Evolutionary conservation across 2,888 invertebrate genomes (phyloP).

Genomic region (Chloroclystis v-ata): DNA sequence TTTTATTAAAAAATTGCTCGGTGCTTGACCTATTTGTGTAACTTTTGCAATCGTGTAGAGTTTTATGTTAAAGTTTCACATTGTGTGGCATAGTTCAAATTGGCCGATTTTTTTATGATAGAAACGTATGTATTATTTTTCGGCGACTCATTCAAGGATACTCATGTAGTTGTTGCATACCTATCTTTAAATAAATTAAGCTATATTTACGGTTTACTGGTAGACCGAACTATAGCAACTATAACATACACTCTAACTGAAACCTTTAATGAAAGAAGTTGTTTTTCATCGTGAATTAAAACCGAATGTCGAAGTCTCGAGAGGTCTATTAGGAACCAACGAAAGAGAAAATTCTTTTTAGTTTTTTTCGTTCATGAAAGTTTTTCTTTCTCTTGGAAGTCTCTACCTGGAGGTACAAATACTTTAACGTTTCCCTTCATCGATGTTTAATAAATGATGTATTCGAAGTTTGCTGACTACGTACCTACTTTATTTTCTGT

Average conservation of each 20-base stretch:
- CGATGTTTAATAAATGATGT: no score
- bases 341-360: neutral
- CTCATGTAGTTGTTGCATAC: no score
- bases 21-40: conserved; percentile 34
- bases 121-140: no score
- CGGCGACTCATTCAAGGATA: no score
- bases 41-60: conserved; percentile 26
- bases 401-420: no score
- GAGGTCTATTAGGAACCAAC: conserved; percentile 12
- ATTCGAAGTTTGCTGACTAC: no score
- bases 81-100: conserved; percentile 13
- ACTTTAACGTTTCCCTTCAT: no score
- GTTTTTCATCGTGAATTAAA: conserved; percentile 3
- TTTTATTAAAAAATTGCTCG: conserved; percentile 30
- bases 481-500: no score
- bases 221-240: no score
- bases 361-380: neutral
- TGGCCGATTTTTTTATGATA: neutral
- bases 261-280: neutral
- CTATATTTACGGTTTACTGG: no score
- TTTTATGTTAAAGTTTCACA: conserved; percentile 20
- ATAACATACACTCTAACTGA: no score
- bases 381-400: neutral
- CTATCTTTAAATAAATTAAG: no score
- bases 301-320: conserved; percentile 5